Base-by-base conservation (phyloP, 2,888 invertebrate species). In the Cheilosia vulpina region DNA sequence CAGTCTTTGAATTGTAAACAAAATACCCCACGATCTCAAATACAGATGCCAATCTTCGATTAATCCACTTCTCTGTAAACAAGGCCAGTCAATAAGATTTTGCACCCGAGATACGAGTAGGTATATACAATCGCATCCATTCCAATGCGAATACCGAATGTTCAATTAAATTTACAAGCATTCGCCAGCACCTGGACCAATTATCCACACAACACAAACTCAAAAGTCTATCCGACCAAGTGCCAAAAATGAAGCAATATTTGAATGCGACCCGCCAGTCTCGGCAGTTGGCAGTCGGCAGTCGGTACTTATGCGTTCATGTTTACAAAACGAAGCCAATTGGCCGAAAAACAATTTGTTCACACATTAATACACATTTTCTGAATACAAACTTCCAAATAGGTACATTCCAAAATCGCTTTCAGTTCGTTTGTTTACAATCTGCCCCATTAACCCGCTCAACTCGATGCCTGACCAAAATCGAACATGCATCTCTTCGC, bases 251-350 rank as follows among this genome's bases (percentile, higher is more conserved):
- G n/a, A 72, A 62, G 53, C 57, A 65, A 66, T 52, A 47, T 60
- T 47, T 17, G 55, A 24, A 2, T 62, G 31, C 9, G 60, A 47
- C 52, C 43, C 19, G 13, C 27, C 47, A 55, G 34, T 45, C 43
- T 45, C 73, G 0, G 9, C 31, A 31, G 9, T 31, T 2, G 9
- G 31, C 60, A 60, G 4, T 41, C 58, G 24, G 17, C 57, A 53
- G 6, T 45, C 43, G 65, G 52, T 27, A 52, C 24, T 52, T n/a
- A 72, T 72, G 72, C 62, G 66, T 68, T 72, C 50, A 60, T 77
- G 66, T 82, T 77, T 72, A 77, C 77, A 77, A 82, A 82, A 77
- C 47, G 77, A 11, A 82, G 60, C 62, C 77, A 77, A 77, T 77
- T 82, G 55, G 24, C 53, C 24, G 55, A 62, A 62, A 72, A 77